A percentile compares a stretch with the other conserved stretches of the same genome.
These are phyloP conservation scores for Sinella curviseta DNA, from an alignment of 1,140 invertebrate genomes.

Conservation along the genomic window DNA sequence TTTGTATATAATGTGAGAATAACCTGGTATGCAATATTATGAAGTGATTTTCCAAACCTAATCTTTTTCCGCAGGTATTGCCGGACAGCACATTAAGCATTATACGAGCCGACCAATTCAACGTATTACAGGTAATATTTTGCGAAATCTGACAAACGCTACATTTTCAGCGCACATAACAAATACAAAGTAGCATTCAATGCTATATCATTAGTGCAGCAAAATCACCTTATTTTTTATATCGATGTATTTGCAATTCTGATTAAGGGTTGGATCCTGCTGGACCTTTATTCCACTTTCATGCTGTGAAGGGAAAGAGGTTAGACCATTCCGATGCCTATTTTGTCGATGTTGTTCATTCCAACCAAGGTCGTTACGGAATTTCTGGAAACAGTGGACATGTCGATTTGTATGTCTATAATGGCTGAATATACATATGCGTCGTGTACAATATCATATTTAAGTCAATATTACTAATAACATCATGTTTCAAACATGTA, in stretches of 20 bases:
- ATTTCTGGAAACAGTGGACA: conserved; percentile 61
- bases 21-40: too few relatives aligned
- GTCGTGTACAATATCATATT: too few relatives aligned
- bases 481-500: not conserved
- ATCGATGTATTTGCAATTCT: too few relatives aligned
- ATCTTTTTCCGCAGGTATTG: conserved; percentile 22
- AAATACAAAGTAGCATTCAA: too few relatives aligned
- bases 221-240: too few relatives aligned
- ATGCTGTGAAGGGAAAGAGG: conserved; percentile 31
- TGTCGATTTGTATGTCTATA: conserved; percentile 63
- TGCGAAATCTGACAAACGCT: not conserved
- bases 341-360: conserved; percentile 65
- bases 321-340: conserved; percentile 40
- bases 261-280: conserved; percentile 30
- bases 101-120: conserved; percentile 38
- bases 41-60: too few relatives aligned
- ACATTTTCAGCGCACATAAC: not conserved
- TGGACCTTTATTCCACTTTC: conserved; percentile 36
- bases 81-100: conserved; percentile 32
- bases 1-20: not conserved
- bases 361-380: conserved; percentile 64
- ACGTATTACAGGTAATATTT: conserved; percentile 12
- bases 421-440: not conserved
- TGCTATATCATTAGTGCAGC: too few relatives aligned
- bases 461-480: too few relatives aligned